A percentile compares a stretch with the other conserved stretches of the same genome.
phyloP scores from a whole-genome alignment of 2,888 invertebrate species.

The Clanis bilineata region DNA sequence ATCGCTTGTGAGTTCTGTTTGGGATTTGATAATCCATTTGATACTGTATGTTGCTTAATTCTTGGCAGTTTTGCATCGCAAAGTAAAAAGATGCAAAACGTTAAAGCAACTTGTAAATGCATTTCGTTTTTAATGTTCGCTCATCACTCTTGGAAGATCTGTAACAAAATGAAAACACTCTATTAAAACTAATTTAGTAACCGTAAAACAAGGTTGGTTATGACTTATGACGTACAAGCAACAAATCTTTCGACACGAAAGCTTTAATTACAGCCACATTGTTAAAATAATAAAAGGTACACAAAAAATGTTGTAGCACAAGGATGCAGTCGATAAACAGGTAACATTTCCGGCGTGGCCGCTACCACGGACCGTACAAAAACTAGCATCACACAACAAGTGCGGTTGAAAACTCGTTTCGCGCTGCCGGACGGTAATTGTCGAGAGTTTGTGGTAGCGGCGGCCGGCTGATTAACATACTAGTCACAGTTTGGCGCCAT shows the following conservation, averaged over 20 bases:
- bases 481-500: constrained; percentile 56
- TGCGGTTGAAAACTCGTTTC: constrained; percentile 39
- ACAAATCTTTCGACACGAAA: constrained; percentile 16
- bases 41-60: constrained; percentile 51
- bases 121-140: constrained; percentile 51
- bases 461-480: constrained; percentile 52
- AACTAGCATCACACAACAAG: constrained; percentile 45
- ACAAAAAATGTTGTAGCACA: constrained; percentile 45
- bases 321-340: constrained; percentile 62
- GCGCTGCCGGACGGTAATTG: constrained; percentile 25
- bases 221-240: constrained; percentile 7
- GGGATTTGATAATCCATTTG: constrained; percentile 63
- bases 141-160: constrained; percentile 66
- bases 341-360: constrained; percentile 64
- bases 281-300: constrained; percentile 37
- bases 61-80: constrained; percentile 72
- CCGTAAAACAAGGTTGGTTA: constrained; percentile 1
- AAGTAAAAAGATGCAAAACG: constrained; percentile 61
- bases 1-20: constrained; percentile 55
- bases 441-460: constrained; percentile 44
- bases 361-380: constrained; percentile 44
- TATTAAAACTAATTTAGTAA: not conserved
- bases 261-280: constrained; percentile 14
- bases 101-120: constrained; percentile 62
- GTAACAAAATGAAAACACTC: constrained; percentile 52